phyloP scores from a whole-genome alignment of 2,888 invertebrate genomes.

The Tachina lurida region DNA sequence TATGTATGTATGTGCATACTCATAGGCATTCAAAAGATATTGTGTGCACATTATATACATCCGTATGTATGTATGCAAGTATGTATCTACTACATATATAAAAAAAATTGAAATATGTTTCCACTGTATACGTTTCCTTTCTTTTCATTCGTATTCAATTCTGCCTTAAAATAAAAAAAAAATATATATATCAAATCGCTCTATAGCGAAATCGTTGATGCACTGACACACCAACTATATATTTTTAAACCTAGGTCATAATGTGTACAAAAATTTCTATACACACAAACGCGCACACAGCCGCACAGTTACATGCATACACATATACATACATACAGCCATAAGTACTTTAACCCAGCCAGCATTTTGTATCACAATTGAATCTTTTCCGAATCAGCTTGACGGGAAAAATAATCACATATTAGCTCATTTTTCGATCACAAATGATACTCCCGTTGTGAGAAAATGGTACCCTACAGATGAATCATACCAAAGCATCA shows the following conservation, averaged over 20 bases:
- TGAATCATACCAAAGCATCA: too few relatives aligned
- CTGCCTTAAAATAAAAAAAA: conserved; percentile 30
- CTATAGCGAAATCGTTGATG: conserved; percentile 39
- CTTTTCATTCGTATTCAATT: conserved; percentile 22
- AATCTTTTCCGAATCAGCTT: too few relatives aligned
- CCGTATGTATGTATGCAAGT: neutral
- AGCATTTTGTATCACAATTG: too few relatives aligned
- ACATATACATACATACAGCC: neutral
- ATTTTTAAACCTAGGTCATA: conserved; percentile 60
- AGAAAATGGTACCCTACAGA: too few relatives aligned
- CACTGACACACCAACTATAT: conserved; percentile 36
- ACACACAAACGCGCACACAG: neutral
- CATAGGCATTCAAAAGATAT: neutral
- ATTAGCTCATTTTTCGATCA: too few relatives aligned
- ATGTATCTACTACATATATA: neutral
- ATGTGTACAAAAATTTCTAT: neutral
- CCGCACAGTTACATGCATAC: neutral
- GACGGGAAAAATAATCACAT: too few relatives aligned
- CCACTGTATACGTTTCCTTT: neutral
- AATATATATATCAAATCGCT: neutral
- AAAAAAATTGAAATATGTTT: neutral
- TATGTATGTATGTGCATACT: too few relatives aligned
- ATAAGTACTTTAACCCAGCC: too few relatives aligned
- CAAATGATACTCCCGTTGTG: too few relatives aligned
- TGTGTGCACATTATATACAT: neutral